phyloP scores from a whole-genome alignment of 1,140 invertebrate species.

The Hydropsyche tenuis region DNA sequence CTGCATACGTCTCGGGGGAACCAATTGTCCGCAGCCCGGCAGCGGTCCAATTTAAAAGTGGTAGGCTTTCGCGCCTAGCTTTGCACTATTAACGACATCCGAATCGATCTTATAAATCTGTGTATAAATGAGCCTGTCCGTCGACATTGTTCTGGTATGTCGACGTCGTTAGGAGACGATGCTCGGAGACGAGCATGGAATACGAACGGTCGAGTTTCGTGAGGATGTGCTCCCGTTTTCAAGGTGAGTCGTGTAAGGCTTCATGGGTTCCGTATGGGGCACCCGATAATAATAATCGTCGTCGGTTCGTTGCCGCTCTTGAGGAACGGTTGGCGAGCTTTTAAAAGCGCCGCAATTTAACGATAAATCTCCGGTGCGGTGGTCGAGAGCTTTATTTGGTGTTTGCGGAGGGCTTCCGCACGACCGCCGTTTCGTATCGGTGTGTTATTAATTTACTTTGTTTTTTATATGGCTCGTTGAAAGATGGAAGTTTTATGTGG shows the following conservation, averaged over 20 bases:
- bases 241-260: not conserved
- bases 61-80: too few species aligned
- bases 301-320: conserved; percentile 16
- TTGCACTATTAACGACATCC: too few species aligned
- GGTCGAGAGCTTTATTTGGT: conserved; percentile 31
- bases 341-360: conserved; percentile 30
- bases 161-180: not conserved
- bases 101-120: too few species aligned
- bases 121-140: too few species aligned
- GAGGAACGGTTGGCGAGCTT: conserved; percentile 13
- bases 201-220: not conserved
- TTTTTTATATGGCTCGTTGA: not conserved
- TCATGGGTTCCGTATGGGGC: not conserved
- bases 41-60: too few species aligned
- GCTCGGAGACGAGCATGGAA: not conserved
- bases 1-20: too few species aligned
- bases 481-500: too few species aligned
- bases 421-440: not conserved
- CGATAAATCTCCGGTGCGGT: conserved; percentile 29
- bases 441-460: not conserved
- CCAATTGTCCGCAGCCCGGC: too few species aligned
- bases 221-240: not conserved
- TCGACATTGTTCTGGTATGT: too few species aligned
- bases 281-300: not conserved
- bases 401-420: conserved; percentile 25